Percentiles rank a stretch among this genome's conserved stretches.
phyloP scores from a whole-genome alignment of 2,113 vertebrate species.

The Crotalus horridus region DNA sequence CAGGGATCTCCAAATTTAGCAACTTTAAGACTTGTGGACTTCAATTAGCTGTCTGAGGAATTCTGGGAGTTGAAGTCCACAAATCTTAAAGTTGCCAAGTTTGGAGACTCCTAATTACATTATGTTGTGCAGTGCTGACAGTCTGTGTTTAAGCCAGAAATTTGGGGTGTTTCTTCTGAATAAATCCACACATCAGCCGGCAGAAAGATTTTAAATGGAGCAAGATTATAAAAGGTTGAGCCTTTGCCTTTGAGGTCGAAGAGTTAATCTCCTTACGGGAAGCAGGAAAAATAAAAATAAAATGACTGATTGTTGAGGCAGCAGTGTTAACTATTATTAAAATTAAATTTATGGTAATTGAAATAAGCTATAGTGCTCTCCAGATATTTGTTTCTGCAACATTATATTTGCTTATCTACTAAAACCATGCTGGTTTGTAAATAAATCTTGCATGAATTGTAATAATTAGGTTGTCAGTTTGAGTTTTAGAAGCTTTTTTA shows the following conservation, averaged over 20 bases:
- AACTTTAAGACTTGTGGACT: too few relatives aligned
- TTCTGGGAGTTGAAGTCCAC: not conserved
- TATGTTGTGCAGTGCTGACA: not conserved
- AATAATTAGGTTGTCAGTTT: not conserved
- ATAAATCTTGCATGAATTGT: not conserved
- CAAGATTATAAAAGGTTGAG: not conserved
- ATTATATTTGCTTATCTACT: not conserved
- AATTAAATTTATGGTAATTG: not conserved
- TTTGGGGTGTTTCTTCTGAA: not conserved
- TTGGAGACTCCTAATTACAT: not conserved
- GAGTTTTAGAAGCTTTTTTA: not conserved
- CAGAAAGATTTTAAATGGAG: not conserved
- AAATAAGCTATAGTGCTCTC: not conserved
- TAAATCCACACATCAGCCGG: not conserved
- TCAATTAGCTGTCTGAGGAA: not conserved
- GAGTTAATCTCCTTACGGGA: not conserved
- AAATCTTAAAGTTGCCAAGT: not conserved
- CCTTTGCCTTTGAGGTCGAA: not conserved
- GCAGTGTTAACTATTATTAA: not conserved
- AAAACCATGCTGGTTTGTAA: not conserved
- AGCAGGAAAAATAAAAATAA: not conserved
- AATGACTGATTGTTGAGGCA: not conserved
- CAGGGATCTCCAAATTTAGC: too few relatives aligned
- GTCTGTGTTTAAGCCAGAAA: not conserved
- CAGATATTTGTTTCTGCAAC: not conserved